A percentile compares a stretch with the other conserved stretches of the same genome.
Conservation (phyloP, 1,140 invertebrate genomes). For the Brachionus koreanus region DNA sequence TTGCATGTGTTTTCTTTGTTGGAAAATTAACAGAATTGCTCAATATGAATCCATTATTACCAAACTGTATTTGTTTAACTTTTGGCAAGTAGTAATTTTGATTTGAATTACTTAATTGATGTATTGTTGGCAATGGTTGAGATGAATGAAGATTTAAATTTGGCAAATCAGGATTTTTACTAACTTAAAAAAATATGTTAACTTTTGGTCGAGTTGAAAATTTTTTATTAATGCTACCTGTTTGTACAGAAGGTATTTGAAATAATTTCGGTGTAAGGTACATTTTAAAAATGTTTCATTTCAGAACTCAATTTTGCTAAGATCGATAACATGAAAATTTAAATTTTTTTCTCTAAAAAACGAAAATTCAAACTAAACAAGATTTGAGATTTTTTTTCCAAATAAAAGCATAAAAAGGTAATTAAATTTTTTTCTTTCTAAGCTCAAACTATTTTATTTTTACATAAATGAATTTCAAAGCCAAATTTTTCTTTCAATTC, state of each 20-base stretch:
- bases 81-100: slow-evolving; percentile 14
- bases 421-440: slow-evolving; percentile 22
- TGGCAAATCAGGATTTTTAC: neutral
- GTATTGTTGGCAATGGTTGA: neutral
- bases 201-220: neutral
- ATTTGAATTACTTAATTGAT: neutral
- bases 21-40: neutral
- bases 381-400: slow-evolving; percentile 10
- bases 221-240: neutral
- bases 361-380: slow-evolving; percentile 1
- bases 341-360: slow-evolving; percentile 12
- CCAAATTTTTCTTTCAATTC: neutral
- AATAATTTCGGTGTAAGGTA: slow-evolving; percentile 20
- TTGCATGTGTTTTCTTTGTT: neutral
- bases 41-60: slow-evolving; percentile 17
- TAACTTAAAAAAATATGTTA: neutral
- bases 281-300: slow-evolving; percentile 11
- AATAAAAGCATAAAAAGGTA: slow-evolving; percentile 5
- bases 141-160: neutral
- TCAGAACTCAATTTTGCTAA: neutral
- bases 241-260: slow-evolving; percentile 27
- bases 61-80: slow-evolving; percentile 4
- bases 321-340: neutral
- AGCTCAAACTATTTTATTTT: neutral
- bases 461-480: neutral